Percentiles rank a stretch among this genome's conserved stretches.
Evolutionary conservation across 1,140 invertebrate species (phyloP).

Genomic region (Micrasema minimum): DNA sequence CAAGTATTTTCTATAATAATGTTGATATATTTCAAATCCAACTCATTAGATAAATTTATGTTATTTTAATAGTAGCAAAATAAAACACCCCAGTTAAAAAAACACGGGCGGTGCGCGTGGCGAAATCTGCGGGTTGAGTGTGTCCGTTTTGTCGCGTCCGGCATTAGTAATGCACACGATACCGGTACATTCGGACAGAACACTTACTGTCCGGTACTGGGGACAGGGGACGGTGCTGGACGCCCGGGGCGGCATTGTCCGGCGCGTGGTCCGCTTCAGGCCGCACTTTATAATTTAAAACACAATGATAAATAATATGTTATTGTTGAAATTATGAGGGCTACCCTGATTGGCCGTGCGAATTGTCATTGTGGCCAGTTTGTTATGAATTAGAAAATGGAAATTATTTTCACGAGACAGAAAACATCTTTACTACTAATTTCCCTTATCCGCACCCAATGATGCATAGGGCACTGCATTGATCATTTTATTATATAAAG

Average conservation of each 20-base stretch:
- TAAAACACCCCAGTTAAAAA: conserved; percentile 18
- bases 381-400: not conserved
- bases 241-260: conserved; percentile 6
- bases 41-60: too few relatives aligned
- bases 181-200: not conserved
- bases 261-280: conserved; percentile 13
- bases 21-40: too few relatives aligned
- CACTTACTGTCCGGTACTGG: conserved; percentile 7
- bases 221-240: not conserved
- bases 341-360: conserved; percentile 2
- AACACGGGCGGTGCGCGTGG: conserved; percentile 7
- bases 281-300: not conserved
- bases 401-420: not conserved
- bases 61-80: too few relatives aligned
- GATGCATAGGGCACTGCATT: too few relatives aligned
- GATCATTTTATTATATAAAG: too few relatives aligned
- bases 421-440: not conserved
- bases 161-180: not conserved
- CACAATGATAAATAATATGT: too few relatives aligned
- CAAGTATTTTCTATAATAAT: too few relatives aligned
- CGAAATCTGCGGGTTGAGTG: conserved; percentile 43
- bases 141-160: conserved; percentile 9
- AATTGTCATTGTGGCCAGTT: not conserved
- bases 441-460: too few relatives aligned
- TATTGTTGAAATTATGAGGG: not conserved